These are phyloP conservation scores for Lagopus muta DNA, from an alignment of 2,113 vertebrate species.

Conservation along the genomic window DNA sequence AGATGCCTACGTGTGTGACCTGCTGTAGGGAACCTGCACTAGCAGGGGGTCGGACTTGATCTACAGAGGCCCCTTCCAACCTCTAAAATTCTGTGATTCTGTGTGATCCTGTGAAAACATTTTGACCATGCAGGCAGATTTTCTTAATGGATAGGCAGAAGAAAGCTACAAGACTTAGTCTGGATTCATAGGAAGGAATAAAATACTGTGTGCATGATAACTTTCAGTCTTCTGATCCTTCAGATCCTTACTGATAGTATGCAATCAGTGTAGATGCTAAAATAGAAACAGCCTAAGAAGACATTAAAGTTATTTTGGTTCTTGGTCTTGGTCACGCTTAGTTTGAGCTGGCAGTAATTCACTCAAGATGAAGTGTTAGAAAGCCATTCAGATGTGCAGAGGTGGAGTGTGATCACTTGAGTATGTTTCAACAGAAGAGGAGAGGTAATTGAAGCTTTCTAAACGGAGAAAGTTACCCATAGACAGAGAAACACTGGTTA, in stretches of 20 bases:
- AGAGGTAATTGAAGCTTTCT: conserved; percentile 23
- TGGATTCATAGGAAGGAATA: background rate
- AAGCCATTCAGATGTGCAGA: background rate
- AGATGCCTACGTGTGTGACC: too few relatives aligned
- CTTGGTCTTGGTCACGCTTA: conserved; percentile 2
- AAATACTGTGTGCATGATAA: background rate
- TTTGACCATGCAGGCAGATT: background rate
- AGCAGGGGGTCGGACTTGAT: too few relatives aligned
- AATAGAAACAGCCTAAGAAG: background rate
- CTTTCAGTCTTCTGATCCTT: background rate
- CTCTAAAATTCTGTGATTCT: too few relatives aligned
- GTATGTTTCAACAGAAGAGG: background rate
- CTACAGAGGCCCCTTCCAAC: too few relatives aligned
- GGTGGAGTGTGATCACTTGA: background rate
- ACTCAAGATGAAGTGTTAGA: background rate
- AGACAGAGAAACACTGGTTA: background rate
- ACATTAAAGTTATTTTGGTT: background rate
- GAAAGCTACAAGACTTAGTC: background rate
- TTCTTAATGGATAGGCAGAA: background rate
- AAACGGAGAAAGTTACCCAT: background rate
- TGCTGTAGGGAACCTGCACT: too few relatives aligned
- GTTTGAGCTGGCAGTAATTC: conserved; percentile 1
- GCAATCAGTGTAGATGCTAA: background rate
- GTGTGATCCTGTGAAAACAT: background rate
- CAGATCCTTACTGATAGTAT: background rate